phyloP scores from a whole-genome alignment of 2,797 vertebrate species.

The Remorina albescens region DNA sequence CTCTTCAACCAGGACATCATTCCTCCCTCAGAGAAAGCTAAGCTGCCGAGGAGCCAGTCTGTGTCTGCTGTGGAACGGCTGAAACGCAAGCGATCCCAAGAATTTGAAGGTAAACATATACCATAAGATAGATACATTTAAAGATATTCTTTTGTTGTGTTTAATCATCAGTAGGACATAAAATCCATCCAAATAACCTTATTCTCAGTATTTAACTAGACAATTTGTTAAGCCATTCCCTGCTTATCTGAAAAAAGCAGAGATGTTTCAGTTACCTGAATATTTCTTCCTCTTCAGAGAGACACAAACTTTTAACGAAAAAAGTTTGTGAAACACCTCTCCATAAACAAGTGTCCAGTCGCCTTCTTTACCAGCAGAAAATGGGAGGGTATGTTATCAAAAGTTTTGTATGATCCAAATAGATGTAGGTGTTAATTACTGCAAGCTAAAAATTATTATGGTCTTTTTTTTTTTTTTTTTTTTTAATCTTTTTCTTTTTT shows the following conservation, averaged over 20 bases:
- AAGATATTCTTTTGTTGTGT: neutral
- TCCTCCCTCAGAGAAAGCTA: conserved; percentile 88
- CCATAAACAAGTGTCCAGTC: conserved; percentile 92
- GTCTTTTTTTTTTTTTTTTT: no score
- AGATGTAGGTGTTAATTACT: neutral
- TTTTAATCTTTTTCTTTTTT: no score
- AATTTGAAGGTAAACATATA: conserved; percentile 68
- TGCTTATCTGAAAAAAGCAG: neutral
- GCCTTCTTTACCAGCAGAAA: conserved; percentile 89
- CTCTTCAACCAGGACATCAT: conserved; percentile 90
- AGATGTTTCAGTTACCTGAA: fast-evolving
- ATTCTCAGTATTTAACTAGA: neutral
- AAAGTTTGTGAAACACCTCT: conserved; percentile 92
- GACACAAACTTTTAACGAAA: conserved; percentile 88
- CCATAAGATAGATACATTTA: neutral
- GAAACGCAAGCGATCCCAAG: conserved; percentile 77
- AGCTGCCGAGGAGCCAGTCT: conserved; percentile 91
- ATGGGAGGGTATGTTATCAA: conserved; percentile 86
- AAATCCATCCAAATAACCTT: neutral
- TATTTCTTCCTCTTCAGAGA: conserved; percentile 79
- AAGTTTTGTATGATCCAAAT: neutral
- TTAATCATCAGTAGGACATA: neutral
- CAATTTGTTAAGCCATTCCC: neutral
- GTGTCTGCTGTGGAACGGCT: conserved; percentile 91
- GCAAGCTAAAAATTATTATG: neutral